Percentiles rank a stretch among this genome's conserved stretches.
Evolutionary conservation across 2,888 invertebrate genomes (phyloP).

Genomic region (Mythimna pallens): DNA sequence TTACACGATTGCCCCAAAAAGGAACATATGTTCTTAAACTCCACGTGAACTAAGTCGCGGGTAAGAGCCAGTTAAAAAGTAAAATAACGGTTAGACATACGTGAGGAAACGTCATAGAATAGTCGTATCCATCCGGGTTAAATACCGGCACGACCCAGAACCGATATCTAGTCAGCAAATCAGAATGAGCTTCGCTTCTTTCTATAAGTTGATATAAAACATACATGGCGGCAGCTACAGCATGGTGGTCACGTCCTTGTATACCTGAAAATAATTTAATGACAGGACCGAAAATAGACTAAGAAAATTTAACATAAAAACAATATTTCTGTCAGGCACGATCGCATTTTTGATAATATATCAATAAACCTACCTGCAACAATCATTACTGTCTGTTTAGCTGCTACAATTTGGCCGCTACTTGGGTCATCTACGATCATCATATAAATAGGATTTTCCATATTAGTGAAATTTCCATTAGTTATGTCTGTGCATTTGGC

Average conservation of each 20-base stretch:
- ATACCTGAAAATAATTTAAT: slow-evolving; percentile 75
- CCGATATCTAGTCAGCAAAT: slow-evolving; percentile 81
- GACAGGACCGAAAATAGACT: background rate
- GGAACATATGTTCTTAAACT: no score
- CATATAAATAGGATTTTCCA: slow-evolving; percentile 88
- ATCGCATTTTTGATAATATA: background rate
- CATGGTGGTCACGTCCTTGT: slow-evolving; percentile 86
- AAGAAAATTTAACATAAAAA: background rate
- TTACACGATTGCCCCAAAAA: no score
- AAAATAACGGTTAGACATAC: slow-evolving; percentile 68
- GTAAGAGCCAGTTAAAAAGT: background rate
- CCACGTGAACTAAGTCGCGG: no score
- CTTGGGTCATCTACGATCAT: slow-evolving; percentile 86
- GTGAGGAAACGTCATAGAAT: slow-evolving; percentile 86
- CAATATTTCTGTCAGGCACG: background rate
- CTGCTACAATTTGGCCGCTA: slow-evolving; percentile 83
- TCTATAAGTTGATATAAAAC: slow-evolving; percentile 84
- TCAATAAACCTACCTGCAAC: slow-evolving; percentile 78
- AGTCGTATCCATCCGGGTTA: slow-evolving; percentile 88
- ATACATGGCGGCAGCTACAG: slow-evolving; percentile 85
- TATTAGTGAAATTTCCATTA: slow-evolving; percentile 81
- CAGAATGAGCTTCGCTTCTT: slow-evolving; percentile 78
- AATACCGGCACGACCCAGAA: slow-evolving; percentile 88
- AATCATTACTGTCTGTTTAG: slow-evolving; percentile 85
- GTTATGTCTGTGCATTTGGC: slow-evolving; percentile 85